Base-by-base conservation (phyloP, 2,797 vertebrate species). In the Neoniphon sammara region DNA sequence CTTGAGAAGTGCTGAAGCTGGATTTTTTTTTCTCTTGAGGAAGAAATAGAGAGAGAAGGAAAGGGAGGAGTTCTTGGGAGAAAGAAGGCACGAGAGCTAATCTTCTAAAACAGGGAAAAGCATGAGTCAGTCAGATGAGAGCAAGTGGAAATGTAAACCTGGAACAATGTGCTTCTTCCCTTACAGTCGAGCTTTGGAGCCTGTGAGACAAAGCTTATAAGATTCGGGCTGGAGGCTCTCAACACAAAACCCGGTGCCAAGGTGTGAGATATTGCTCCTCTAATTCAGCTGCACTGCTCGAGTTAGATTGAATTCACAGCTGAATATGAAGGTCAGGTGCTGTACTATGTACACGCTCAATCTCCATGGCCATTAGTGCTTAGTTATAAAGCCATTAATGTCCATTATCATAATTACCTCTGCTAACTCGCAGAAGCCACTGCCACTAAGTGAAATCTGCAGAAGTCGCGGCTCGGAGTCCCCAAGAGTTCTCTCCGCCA, bases 331-430 rank as follows among this genome's bases (percentile, higher is more conserved):
- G 89, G 90, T 92, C 88, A 90, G 87, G 84, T 85, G 85, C 77
- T 70, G 70, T 46, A 20, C 69, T 80, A 62, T 71, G 82, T 83
- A 85, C 83, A 65, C 66, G 46, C 82, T 86, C 83, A 61, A 82
- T 87, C 86, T 86, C 73, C 53, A 15, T 55, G 60, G 73, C 88
- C 85, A 85, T 90, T 88, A 87, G 75, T 65, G 80, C 86, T 90
- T 83, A 87, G 85, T 90, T 90, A 91, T 85, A 89, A 92, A 90
- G 81, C 86, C 85, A 91, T 91, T 91, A 90, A 87, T 87, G 87
- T 71, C 80, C 89, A 91, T 92, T 91, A 92, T 85, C 82, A 83
- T 90, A 87, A 92, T 92, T 91, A 88, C 81, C 76, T 83, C 81
- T 83, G 83, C 77, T 85, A 88, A 87, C 83, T 81, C 62, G 69